phyloP scores from a whole-genome alignment of 2,888 invertebrate genomes.

The Strigamia transsilvanica region DNA sequence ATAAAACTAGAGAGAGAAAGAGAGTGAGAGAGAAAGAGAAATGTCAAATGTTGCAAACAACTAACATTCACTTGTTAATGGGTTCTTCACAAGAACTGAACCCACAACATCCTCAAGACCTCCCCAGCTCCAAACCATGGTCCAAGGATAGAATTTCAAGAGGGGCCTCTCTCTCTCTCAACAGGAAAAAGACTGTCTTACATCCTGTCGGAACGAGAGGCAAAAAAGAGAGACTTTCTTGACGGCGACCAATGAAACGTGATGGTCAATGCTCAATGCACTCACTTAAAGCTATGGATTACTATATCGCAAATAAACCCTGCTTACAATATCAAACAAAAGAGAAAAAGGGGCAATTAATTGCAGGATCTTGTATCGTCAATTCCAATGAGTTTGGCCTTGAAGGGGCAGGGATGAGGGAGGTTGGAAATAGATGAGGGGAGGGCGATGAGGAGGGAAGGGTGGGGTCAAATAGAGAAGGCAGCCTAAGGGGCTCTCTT shows the following conservation, averaged over 20 bases:
- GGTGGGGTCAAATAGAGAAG: constrained; percentile 48
- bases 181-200: constrained; percentile 46
- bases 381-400: constrained; percentile 29
- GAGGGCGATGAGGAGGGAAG: constrained; percentile 35
- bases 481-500: constrained; percentile 33
- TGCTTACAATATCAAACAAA: neutral
- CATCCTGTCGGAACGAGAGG: constrained; percentile 50
- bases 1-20: neutral
- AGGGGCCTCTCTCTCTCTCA: constrained; percentile 10
- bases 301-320: neutral
- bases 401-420: constrained; percentile 33
- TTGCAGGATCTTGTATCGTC: constrained; percentile 14
- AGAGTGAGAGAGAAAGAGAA: neutral
- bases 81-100: constrained; percentile 17
- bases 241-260: neutral
- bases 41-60: neutral
- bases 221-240: constrained; percentile 7
- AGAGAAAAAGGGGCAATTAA: constrained; percentile 7
- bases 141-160: constrained; percentile 24
- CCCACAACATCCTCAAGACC: constrained; percentile 46
- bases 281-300: neutral
- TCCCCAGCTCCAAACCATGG: constrained; percentile 24
- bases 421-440: constrained; percentile 14
- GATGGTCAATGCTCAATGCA: neutral
- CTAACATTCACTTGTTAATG: constrained; percentile 2